A percentile compares a stretch with the other conserved stretches of the same genome.
Conservation (phyloP, 1,140 invertebrate genomes). For the Drosophila bifasciata region DNA sequence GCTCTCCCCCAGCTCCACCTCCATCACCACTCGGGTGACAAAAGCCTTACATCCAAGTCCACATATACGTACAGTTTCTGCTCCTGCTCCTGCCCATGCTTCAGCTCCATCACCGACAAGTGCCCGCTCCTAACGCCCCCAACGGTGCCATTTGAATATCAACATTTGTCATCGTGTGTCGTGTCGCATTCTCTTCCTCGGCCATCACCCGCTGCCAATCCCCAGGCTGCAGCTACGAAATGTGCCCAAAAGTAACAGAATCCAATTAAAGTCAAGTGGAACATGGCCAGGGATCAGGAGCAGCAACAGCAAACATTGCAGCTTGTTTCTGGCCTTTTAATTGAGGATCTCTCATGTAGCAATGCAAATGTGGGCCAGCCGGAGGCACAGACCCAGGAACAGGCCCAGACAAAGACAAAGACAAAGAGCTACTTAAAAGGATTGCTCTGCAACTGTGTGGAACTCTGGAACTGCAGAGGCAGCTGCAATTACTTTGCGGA, state of each 20-base stretch:
- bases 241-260: constrained; percentile 76
- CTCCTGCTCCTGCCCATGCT: constrained; percentile 1
- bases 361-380: constrained; percentile 70
- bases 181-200: constrained; percentile 64
- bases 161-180: constrained; percentile 81
- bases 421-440: constrained; percentile 58
- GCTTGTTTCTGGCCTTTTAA: constrained; percentile 65
- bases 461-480: constrained; percentile 1
- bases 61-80: neutral
- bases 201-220: too few species aligned
- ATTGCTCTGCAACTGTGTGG: constrained; percentile 12
- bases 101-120: constrained; percentile 11
- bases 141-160: constrained; percentile 78
- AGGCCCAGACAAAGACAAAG: constrained; percentile 10
- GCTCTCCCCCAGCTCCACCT: constrained; percentile 2
- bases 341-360: constrained; percentile 66
- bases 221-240: constrained; percentile 37
- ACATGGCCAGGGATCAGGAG: constrained; percentile 62
- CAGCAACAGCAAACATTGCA: constrained; percentile 17
- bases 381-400: constrained; percentile 1
- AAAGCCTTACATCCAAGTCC: constrained; percentile 36
- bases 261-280: constrained; percentile 80
- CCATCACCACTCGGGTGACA: constrained; percentile 41
- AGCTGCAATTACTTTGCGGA: constrained; percentile 67
- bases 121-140: constrained; percentile 50